phyloP scores from a whole-genome alignment of 2,113 vertebrate genomes.

The Brachyhypopomus occidentalis region DNA sequence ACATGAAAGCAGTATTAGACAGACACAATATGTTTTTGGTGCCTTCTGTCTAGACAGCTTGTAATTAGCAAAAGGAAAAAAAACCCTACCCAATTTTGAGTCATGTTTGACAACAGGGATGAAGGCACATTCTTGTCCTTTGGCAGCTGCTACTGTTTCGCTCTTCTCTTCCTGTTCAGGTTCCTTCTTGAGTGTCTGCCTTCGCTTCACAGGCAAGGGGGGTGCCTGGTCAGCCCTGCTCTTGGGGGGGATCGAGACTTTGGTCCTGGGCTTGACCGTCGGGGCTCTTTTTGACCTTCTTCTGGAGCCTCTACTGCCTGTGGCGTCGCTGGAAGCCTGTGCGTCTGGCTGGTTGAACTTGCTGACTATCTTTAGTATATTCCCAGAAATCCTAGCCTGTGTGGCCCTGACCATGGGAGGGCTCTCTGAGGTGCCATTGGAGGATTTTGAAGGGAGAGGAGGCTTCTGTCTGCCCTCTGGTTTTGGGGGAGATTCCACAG shows the following conservation, averaged over 20 bases:
- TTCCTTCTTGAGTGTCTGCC: conserved; percentile 28
- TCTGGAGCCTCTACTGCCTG: neutral
- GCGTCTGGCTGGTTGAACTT: conserved; percentile 64
- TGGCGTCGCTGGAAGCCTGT: neutral
- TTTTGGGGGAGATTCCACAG: conserved; percentile 41
- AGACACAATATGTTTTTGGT: neutral
- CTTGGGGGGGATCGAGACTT: neutral
- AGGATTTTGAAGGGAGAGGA: conserved; percentile 59
- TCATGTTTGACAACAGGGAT: conserved; percentile 39
- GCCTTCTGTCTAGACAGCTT: neutral
- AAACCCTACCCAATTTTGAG: conserved; percentile 67
- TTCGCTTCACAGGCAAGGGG: conserved; percentile 53
- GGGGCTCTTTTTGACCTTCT: conserved; percentile 55
- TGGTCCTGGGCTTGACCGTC: conserved; percentile 51
- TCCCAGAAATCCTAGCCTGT: conserved; percentile 42
- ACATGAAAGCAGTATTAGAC: neutral
- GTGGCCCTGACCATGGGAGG: conserved; percentile 21
- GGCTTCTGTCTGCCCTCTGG: conserved; percentile 61
- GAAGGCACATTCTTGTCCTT: neutral
- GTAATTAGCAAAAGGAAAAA: neutral
- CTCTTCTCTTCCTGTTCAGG: neutral
- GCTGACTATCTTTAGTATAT: conserved; percentile 71
- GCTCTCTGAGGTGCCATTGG: neutral
- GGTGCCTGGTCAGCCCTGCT: neutral
- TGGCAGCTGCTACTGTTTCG: neutral